phyloP scores from a whole-genome alignment of 2,797 vertebrate species.

The Myripristis jacobus region DNA sequence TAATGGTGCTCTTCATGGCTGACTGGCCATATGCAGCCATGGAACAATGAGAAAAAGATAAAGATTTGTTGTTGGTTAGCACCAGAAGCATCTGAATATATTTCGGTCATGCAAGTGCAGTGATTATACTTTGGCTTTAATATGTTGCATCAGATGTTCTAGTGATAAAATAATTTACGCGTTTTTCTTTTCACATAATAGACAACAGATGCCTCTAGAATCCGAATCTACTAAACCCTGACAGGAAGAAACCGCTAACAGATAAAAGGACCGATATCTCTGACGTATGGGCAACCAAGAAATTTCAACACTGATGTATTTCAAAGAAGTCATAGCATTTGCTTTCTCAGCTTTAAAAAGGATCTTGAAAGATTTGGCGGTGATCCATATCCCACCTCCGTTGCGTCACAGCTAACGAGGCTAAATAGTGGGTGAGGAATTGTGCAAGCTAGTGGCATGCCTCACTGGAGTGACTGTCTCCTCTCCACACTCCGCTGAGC shows the following conservation, averaged over 20 bases:
- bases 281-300: neutral
- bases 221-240: neutral
- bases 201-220: neutral
- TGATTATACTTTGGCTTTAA: too few relatives aligned
- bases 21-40: slow-evolving; percentile 21
- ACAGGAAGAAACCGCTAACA: neutral
- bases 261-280: neutral
- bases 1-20: slow-evolving; percentile 42
- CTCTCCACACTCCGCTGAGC: slow-evolving; percentile 22
- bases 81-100: neutral
- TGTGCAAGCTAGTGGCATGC: slow-evolving; percentile 12
- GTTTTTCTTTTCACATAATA: neutral
- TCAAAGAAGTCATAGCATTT: slow-evolving; percentile 5
- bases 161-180: neutral
- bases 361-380: slow-evolving; percentile 16
- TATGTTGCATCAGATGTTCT: neutral
- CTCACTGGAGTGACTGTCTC: slow-evolving; percentile 19
- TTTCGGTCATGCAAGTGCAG: neutral
- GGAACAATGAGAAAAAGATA: slow-evolving; percentile 14
- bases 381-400: slow-evolving; percentile 7
- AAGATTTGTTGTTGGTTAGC: slow-evolving; percentile 9
- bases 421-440: slow-evolving; percentile 15
- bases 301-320: neutral
- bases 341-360: slow-evolving; percentile 18
- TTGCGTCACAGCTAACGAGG: slow-evolving; percentile 21